Percentiles rank a stretch among this genome's conserved stretches.
Conservation (phyloP, 2,888 invertebrate genomes). For the Heteromyza rotundicornis region DNA sequence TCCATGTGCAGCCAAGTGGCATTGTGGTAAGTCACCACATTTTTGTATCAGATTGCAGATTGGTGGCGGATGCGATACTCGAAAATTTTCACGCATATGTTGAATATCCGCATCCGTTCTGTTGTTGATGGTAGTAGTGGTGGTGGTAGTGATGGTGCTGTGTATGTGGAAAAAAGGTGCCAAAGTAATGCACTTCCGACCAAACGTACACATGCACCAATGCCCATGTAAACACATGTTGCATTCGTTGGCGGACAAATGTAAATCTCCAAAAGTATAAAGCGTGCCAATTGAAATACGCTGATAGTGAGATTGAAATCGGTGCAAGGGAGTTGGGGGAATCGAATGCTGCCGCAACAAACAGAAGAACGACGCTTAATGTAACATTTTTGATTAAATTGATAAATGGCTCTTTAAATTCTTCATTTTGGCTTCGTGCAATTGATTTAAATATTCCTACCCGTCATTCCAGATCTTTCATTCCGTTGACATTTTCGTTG, state of each 20-base stretch:
- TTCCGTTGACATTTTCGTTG: no score
- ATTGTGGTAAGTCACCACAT: slow-evolving; percentile 7
- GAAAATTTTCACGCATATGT: not conserved
- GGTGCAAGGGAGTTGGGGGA: no score
- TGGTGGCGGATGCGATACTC: not conserved
- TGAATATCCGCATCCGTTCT: slow-evolving; percentile 6
- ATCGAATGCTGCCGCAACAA: no score
- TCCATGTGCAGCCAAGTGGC: not conserved
- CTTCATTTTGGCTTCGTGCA: no score
- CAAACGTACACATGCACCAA: slow-evolving; percentile 14
- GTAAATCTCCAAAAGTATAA: not conserved
- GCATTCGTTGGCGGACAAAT: not conserved
- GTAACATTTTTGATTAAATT: no score
- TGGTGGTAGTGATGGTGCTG: slow-evolving; percentile 22
- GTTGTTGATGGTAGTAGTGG: slow-evolving; percentile 12
- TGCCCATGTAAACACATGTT: slow-evolving; percentile 1
- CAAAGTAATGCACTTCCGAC: slow-evolving; percentile 5
- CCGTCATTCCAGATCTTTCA: no score
- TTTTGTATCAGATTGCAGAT: not conserved
- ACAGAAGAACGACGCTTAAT: no score
- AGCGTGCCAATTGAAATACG: not conserved
- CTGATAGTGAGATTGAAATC: no score
- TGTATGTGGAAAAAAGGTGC: slow-evolving; percentile 8
- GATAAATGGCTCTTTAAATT: no score
- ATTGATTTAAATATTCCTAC: no score